Evolutionary conservation across 2,797 vertebrate species (phyloP), one percentile per base, ranked within the genome.

Genomic region (Hyperoplus lanceolatus): DNA sequence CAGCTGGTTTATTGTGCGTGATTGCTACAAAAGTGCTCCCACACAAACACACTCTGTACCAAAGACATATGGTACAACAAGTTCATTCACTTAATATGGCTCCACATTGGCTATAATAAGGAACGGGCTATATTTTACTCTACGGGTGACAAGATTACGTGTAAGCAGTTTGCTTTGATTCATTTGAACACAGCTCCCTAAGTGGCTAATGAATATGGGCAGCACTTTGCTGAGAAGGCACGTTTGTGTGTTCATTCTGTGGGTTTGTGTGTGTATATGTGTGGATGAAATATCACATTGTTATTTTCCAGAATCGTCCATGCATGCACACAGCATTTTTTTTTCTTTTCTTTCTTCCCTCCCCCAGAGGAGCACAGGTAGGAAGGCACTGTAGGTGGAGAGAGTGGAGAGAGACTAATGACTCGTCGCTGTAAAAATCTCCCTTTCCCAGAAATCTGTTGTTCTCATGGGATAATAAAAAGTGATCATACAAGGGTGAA

Each of bases 121-220:
- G 75, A 80, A 70, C 56, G 18, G 1, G 9, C 41, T 80, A 70
- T 84, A 87, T 90, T 92, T 90, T 81, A 79, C 81, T 90, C 79
- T 1, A 53, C 4, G 15, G 72, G 76, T 88, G 87, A 90, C 90
- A 92, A 82, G 73, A 85, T 86, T 89, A 86, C 53, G 65, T 89
- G 89, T 89, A 92, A 92, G 90, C 90, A 90, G 79, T 92, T 93
- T 92, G 80, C 80, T 87, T 86, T 91, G 91, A 90, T 92, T 91
- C 88, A 93, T 92, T 83, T 76, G 69, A 87, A 87, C 85, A 83
- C 81, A 70, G 74, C 75, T n/a, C 84, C 89, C 77, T 87, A 84
- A 86, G 81, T 85, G 81, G 73, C 81, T 89, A 92, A 93, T 91
- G 89, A 91, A 90, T 91, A 87, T 73, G 73, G 77, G 77, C 80